Conservation (phyloP, 2,888 invertebrate genomes). For the Epirrhoe tristata region DNA sequence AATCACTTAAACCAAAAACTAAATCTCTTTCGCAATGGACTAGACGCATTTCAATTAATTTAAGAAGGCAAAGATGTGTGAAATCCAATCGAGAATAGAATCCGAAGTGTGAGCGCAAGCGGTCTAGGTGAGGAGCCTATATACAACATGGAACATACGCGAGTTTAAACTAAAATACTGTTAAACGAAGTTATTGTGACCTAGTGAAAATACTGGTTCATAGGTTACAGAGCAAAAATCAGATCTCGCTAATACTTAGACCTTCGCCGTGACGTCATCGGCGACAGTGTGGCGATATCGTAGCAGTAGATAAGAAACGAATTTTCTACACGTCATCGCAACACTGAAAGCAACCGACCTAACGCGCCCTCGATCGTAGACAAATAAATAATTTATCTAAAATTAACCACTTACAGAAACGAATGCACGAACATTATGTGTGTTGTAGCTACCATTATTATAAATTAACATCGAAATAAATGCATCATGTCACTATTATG, state of each 20-base stretch:
- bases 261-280: slow-evolving; percentile 50
- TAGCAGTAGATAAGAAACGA: slow-evolving; percentile 57
- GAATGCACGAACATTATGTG: slow-evolving; percentile 78
- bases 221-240: slow-evolving; percentile 68
- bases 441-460: slow-evolving; percentile 83
- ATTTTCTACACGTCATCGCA: slow-evolving; percentile 63
- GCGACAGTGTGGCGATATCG: slow-evolving; percentile 62
- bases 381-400: slow-evolving; percentile 79
- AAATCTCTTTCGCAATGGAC: slow-evolving; percentile 84
- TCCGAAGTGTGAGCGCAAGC: slow-evolving; percentile 58
- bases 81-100: slow-evolving; percentile 74
- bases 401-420: slow-evolving; percentile 76
- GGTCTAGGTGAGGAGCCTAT: slow-evolving; percentile 61
- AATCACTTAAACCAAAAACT: slow-evolving; percentile 77
- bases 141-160: slow-evolving; percentile 69
- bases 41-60: slow-evolving; percentile 82
- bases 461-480: slow-evolving; percentile 85
- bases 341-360: slow-evolving; percentile 60
- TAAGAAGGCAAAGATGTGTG: slow-evolving; percentile 83
- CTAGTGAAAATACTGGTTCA: slow-evolving; percentile 74
- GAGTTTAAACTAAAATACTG: slow-evolving; percentile 80
- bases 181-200: slow-evolving; percentile 71
- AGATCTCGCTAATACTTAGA: slow-evolving; percentile 76
- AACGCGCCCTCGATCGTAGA: slow-evolving; percentile 57
- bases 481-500: slow-evolving; percentile 85